Evolutionary conservation across 2,113 vertebrate species (phyloP).

Genomic region (Clinocottus analis): DNA sequence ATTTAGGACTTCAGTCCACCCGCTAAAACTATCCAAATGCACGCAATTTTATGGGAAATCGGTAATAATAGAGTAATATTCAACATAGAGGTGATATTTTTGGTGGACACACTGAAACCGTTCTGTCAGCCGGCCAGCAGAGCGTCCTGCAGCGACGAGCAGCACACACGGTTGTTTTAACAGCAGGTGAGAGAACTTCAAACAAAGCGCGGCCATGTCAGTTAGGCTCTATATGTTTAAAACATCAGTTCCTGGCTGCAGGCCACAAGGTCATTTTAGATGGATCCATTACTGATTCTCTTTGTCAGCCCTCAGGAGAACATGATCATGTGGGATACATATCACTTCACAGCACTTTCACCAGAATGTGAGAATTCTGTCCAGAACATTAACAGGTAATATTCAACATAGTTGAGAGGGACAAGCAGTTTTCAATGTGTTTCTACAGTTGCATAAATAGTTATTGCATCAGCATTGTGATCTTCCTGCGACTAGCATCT

Average conservation of each 20-base stretch:
- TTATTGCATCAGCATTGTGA: not conserved
- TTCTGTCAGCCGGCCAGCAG: slow-evolving; percentile 60
- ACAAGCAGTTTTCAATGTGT: not conserved
- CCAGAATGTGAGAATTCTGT: not conserved
- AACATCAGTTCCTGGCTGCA: slow-evolving; percentile 60
- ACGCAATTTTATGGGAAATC: not conserved
- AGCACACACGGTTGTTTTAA: slow-evolving; percentile 76
- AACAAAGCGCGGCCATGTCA: slow-evolving; percentile 58
- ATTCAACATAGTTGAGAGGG: not conserved
- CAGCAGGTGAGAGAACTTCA: slow-evolving; percentile 73
- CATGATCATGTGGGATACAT: slow-evolving; percentile 11
- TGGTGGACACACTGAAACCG: slow-evolving; percentile 38
- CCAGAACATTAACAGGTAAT: not conserved
- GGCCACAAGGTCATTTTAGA: slow-evolving; percentile 61
- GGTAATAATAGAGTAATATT: not conserved
- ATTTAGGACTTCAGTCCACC: not conserved
- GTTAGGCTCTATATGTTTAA: slow-evolving; percentile 67
- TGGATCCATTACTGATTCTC: slow-evolving; percentile 57
- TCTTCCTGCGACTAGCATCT: not conserved
- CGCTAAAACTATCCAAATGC: not conserved
- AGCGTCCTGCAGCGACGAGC: slow-evolving; percentile 45
- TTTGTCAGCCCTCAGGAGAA: slow-evolving; percentile 49
- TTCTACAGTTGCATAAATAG: not conserved
- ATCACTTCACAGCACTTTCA: not conserved
- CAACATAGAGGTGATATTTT: not conserved